A percentile compares a stretch with the other conserved stretches of the same genome.
These are phyloP conservation scores for Nomada ruficornis DNA, from an alignment of 2,888 invertebrate species.

Conservation along the genomic window DNA sequence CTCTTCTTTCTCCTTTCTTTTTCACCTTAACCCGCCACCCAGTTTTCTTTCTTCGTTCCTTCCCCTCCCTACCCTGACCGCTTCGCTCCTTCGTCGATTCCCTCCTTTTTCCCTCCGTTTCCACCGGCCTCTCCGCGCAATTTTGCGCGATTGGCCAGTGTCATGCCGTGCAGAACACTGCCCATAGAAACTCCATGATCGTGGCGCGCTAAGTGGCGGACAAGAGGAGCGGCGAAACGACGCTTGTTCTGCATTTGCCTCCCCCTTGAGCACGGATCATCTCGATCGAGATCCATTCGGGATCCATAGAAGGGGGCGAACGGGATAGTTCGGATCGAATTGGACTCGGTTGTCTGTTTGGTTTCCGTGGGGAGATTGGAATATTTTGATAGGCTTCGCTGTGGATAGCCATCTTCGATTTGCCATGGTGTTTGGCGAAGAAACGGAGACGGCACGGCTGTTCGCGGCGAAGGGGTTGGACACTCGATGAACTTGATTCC, in stretches of 20 bases:
- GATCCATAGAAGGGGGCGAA: conserved; percentile 48
- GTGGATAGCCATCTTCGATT: conserved; percentile 41
- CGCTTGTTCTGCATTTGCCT: conserved; percentile 63
- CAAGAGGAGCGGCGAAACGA: conserved; percentile 54
- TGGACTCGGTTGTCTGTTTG: conserved; percentile 4
- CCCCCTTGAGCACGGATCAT: conserved; percentile 2
- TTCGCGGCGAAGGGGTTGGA: background rate
- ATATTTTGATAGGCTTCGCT: conserved; percentile 37
- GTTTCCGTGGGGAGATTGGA: conserved; percentile 23
- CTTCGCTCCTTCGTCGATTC: conserved; percentile 14
- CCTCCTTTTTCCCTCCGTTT: conserved; percentile 35
- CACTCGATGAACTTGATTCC: no score
- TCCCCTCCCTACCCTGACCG: conserved; percentile 40
- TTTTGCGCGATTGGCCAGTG: conserved; percentile 77
- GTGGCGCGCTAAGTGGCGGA: conserved; percentile 67
- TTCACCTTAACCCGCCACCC: conserved; percentile 14
- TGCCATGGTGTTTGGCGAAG: background rate
- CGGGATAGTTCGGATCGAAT: conserved; percentile 7
- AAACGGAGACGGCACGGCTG: background rate
- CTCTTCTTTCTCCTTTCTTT: conserved; percentile 8
- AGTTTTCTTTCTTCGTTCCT: conserved; percentile 21
- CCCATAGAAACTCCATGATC: conserved; percentile 54
- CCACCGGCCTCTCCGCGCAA: conserved; percentile 58
- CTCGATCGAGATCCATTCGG: conserved; percentile 55
- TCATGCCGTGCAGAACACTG: conserved; percentile 70